Conservation (phyloP, 2,888 invertebrate genomes). For the Macrophya annulata region DNA sequence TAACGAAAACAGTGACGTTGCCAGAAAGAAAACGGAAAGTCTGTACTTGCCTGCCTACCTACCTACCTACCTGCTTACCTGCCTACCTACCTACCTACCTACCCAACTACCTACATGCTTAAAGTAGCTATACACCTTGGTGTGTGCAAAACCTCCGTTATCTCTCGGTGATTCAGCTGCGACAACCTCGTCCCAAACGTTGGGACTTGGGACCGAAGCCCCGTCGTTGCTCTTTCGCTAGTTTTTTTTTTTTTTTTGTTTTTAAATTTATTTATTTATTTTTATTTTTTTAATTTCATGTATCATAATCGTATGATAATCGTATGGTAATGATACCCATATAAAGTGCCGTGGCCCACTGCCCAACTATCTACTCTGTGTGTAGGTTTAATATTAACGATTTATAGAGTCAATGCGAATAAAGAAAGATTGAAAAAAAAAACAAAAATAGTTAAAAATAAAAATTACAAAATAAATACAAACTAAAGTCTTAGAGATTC, state of each 20-base stretch:
- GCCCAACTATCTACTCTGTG: conserved; percentile 36
- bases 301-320: conserved; percentile 49
- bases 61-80: conserved; percentile 17
- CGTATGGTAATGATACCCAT: conserved; percentile 43
- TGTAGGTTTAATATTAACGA: conserved; percentile 8
- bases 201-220: conserved; percentile 1
- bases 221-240: not conserved
- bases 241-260: conserved; percentile 23
- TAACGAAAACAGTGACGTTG: conserved; percentile 54
- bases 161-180: conserved; percentile 43
- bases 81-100: conserved; percentile 65
- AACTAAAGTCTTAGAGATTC: not conserved
- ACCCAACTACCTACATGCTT: conserved; percentile 65
- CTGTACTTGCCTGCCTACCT: not conserved
- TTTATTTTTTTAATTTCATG: not conserved
- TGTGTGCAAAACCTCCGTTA: conserved; percentile 47
- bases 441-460: too few relatives aligned
- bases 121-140: not conserved
- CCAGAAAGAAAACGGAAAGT: conserved; percentile 53
- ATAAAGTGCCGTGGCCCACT: conserved; percentile 39
- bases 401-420: not conserved
- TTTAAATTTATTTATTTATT: not conserved
- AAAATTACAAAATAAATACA: not conserved
- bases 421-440: not conserved
- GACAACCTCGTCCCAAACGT: conserved; percentile 6